Conservation (phyloP, 2,113 vertebrate species). For the Bubo scandiacus region DNA sequence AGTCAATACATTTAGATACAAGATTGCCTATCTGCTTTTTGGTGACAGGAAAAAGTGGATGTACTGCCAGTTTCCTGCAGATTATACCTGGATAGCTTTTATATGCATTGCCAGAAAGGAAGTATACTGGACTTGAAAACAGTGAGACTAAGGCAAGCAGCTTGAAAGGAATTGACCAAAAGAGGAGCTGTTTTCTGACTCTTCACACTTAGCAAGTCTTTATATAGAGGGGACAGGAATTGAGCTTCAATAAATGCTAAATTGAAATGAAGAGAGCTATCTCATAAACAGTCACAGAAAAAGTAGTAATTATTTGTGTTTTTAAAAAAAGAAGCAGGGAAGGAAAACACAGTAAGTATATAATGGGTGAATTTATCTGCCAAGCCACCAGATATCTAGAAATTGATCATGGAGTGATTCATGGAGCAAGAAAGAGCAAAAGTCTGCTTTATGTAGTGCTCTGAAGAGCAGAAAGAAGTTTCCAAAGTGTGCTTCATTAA, state of each 20-base stretch:
- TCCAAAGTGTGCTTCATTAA: neutral
- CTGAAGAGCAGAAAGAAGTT: neutral
- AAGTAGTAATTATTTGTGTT: neutral
- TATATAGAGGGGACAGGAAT: neutral
- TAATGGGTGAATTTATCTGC: neutral
- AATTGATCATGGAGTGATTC: neutral
- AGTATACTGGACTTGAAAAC: neutral
- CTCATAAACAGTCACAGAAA: neutral
- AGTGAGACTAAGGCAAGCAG: neutral
- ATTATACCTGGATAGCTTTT: neutral
- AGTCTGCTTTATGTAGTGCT: neutral
- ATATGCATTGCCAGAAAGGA: neutral
- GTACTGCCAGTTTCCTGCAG: neutral
- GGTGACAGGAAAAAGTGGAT: neutral
- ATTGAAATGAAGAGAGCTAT: neutral
- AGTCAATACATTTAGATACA: neutral
- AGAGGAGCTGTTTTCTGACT: neutral
- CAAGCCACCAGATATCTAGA: neutral
- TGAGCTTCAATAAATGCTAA: neutral
- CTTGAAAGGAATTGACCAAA: neutral
- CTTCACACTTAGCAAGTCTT: neutral
- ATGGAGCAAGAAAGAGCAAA: neutral
- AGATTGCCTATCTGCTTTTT: neutral
- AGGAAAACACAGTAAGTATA: neutral
- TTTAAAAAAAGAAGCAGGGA: neutral